Percentiles rank a stretch among this genome's conserved stretches.
Evolutionary conservation across 2,888 invertebrate species (phyloP).

Genomic region (Nemotelus pantherinus): DNA sequence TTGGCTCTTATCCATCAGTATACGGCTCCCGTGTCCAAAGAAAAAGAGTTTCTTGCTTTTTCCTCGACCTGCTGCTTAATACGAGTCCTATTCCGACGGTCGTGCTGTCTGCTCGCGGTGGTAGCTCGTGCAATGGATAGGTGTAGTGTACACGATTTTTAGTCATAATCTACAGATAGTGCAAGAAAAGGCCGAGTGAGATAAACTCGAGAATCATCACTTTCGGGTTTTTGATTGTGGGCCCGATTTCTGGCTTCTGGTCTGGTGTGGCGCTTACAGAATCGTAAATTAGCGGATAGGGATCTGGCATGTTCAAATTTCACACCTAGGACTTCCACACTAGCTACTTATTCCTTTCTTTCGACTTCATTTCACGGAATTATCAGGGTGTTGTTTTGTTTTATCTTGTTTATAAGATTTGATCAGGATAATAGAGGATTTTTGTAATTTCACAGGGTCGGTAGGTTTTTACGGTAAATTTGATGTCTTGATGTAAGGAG

Average conservation of each 20-base stretch:
- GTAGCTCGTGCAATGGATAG: conserved; percentile 1
- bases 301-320: conserved; percentile 38
- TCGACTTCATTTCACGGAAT: conserved; percentile 36
- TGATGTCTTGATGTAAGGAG: conserved; percentile 28
- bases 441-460: conserved; percentile 13
- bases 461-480: conserved; percentile 2
- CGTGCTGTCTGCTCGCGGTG: conserved; percentile 3
- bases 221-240: conserved; percentile 30
- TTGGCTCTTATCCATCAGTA: conserved; percentile 20
- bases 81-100: conserved; percentile 22
- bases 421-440: background rate
- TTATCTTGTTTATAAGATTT: conserved; percentile 21
- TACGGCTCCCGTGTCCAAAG: background rate
- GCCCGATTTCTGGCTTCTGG: conserved; percentile 34
- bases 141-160: conserved; percentile 28
- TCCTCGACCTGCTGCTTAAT: conserved; percentile 5
- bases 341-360: conserved; percentile 10
- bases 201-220: background rate
- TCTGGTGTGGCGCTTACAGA: conserved; percentile 43
- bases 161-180: conserved; percentile 40
- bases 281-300: conserved; percentile 45
- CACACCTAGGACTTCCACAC: conserved; percentile 22
- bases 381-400: conserved; percentile 37
- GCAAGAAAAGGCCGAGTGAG: background rate
- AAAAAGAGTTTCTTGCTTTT: background rate